Evolutionary conservation across 1,140 invertebrate species (phyloP).

Genomic region (Drosophila virilis): DNA sequence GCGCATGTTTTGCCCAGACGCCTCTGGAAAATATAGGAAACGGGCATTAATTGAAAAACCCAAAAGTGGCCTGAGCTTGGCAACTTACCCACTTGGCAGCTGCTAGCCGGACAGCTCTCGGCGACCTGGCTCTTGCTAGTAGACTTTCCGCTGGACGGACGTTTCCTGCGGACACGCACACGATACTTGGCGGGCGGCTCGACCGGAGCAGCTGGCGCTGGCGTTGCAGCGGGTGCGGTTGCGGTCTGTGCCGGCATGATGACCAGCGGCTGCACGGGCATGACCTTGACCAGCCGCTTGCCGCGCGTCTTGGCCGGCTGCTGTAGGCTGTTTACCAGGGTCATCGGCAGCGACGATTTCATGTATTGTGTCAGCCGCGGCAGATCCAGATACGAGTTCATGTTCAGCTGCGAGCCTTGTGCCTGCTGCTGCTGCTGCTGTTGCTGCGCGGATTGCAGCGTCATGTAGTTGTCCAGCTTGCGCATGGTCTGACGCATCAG

Average conservation of each 20-base stretch:
- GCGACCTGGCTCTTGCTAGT: background rate
- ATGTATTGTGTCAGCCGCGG: background rate
- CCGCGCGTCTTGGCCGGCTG: background rate
- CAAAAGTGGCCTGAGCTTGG: too few relatives aligned
- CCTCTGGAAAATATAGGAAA: background rate
- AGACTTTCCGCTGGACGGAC: background rate
- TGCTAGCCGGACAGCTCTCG: background rate
- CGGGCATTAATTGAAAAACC: background rate
- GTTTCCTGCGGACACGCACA: background rate
- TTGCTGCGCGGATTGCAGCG: conserved; percentile 10
- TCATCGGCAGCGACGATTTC: background rate
- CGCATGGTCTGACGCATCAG: conserved; percentile 48
- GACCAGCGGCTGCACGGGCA: conserved; percentile 54
- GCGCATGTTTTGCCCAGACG: background rate
- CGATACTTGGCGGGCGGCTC: background rate
- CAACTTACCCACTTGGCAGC: background rate
- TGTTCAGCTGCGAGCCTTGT: background rate
- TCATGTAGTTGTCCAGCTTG: conserved; percentile 43
- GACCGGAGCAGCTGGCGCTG: background rate
- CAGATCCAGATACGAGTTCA: background rate
- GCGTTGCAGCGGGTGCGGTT: background rate
- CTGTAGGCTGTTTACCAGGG: background rate
- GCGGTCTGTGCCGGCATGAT: conserved; percentile 16
- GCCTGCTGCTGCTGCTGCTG: background rate
- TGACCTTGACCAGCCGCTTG: conserved; percentile 13